A percentile compares a stretch with the other conserved stretches of the same genome.
phyloP scores from a whole-genome alignment of 2,113 vertebrate genomes.

The Chascanopsetta lugubris region DNA sequence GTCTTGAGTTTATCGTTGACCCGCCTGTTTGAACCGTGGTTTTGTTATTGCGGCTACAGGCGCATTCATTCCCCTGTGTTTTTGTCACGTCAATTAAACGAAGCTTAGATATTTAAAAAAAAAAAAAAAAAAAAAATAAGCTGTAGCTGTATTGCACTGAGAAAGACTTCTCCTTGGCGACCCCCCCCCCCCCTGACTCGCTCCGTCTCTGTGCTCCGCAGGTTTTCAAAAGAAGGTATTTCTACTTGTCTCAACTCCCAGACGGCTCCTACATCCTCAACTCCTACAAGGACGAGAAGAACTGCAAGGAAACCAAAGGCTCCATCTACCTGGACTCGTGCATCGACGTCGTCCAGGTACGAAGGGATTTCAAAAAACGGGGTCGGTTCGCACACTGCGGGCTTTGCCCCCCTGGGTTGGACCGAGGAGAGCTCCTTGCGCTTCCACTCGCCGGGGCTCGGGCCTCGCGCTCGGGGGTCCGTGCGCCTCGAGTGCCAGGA shows the following conservation, averaged over 20 bases:
- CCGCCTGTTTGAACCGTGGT: too few species aligned
- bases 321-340: slow-evolving; percentile 97
- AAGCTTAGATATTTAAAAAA: too few species aligned
- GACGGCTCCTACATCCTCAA: slow-evolving; percentile 97
- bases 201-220: slow-evolving; percentile 50
- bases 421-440: slow-evolving; percentile 36
- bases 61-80: too few species aligned
- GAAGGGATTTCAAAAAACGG: neutral
- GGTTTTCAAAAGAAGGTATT: slow-evolving; percentile 97
- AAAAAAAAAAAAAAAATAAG: too few species aligned
- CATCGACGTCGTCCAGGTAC: slow-evolving; percentile 93
- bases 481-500: too few species aligned
- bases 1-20: too few species aligned
- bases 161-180: too few species aligned
- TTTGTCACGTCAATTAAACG: too few species aligned
- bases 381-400: too few species aligned
- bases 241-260: slow-evolving; percentile 95
- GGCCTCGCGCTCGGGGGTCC: too few species aligned
- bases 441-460: too few species aligned
- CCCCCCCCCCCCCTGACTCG: neutral
- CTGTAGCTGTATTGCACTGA: neutral
- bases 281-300: slow-evolving; percentile 98
- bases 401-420: slow-evolving; percentile 27
- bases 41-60: too few species aligned
- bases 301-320: slow-evolving; percentile 95